Conservation (phyloP, 2,888 invertebrate species). For the Drosophila mimica region DNA sequence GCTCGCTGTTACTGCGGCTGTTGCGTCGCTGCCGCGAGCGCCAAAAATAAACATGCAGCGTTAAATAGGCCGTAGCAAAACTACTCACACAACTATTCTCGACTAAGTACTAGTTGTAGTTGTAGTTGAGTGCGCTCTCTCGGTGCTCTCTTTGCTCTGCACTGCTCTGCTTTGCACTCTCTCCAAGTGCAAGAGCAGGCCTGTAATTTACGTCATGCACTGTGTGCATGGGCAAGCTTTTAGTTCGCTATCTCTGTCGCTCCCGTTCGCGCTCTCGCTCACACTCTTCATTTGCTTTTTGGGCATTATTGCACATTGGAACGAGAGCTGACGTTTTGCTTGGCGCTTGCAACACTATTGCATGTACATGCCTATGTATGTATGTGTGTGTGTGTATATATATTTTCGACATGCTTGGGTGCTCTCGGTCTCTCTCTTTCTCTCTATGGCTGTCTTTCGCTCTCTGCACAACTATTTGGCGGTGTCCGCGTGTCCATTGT, state of each 20-base stretch:
- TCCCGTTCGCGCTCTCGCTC: slow-evolving; percentile 10
- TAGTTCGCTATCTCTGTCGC: slow-evolving; percentile 3
- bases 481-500: slow-evolving; percentile 44
- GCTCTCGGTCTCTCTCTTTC: slow-evolving; percentile 44
- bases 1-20: slow-evolving; percentile 33
- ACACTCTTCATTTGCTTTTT: slow-evolving; percentile 20
- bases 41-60: slow-evolving; percentile 79
- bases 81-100: slow-evolving; percentile 24
- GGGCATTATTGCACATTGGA: slow-evolving; percentile 18
- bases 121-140: slow-evolving; percentile 35
- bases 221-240: slow-evolving; percentile 29
- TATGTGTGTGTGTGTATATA: background rate
- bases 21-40: slow-evolving; percentile 36
- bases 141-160: slow-evolving; percentile 11
- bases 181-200: slow-evolving; percentile 79
- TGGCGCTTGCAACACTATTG: slow-evolving; percentile 45
- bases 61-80: slow-evolving; percentile 71
- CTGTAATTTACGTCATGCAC: slow-evolving; percentile 63
- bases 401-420: slow-evolving; percentile 41
- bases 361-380: background rate
- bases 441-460: slow-evolving; percentile 18
- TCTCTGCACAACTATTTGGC: slow-evolving; percentile 22
- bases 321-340: slow-evolving; percentile 10
- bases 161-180: slow-evolving; percentile 1
- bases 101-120: slow-evolving; percentile 24